Base-by-base conservation (phyloP, 2,797 vertebrate genomes). In the Anolis apletophallus region DNA sequence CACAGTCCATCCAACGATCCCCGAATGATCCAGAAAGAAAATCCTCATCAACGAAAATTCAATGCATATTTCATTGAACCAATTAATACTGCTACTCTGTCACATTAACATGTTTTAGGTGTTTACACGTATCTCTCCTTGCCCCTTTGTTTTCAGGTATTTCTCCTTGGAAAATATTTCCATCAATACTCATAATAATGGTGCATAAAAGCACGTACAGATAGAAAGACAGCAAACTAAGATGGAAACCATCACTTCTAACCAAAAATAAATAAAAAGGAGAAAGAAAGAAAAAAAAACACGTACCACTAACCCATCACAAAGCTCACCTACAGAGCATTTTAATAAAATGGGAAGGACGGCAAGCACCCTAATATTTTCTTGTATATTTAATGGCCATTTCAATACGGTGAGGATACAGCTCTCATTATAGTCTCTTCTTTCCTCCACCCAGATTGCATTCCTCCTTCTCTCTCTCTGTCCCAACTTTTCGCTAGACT, bases 21-120 rank as follows among this genome's bases (percentile, higher is more conserved):
- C 59, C 40, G 93, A 96, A 97, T 93, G 94, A 94, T 95, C 95
- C 92, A 96, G 94, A 95, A 96, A 94, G 85, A 92, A 88, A 91
- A 93, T 93, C 91, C 91, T 93, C 86, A 92, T 79, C 77, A 85
- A 26, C 52, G 46, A 83, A 90, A 88, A 84, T 92, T 84, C 64
- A 16, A 3, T 86, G 85, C 86, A 89, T 88, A 85, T 85, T 79
- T 75, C 86, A 72, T 23, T 76, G 54, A 72, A 90, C 85, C 88
- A 90, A 93, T 92, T 94, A 91, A 96, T 90, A 94, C 88, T 95
- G 93, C 96, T 96, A 95, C 93, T 96, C 88, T 88, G 88, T 93
- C 92, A 92, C 86, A 94, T 92, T 84, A 90, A 95, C 17, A 55
- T 1, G 3, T 94, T 80, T 90, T 88, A 95, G 85, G 74, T 83